Evolutionary conservation across 2,113 vertebrate species (phyloP).

Genomic region (Peromyscus maniculatus): DNA sequence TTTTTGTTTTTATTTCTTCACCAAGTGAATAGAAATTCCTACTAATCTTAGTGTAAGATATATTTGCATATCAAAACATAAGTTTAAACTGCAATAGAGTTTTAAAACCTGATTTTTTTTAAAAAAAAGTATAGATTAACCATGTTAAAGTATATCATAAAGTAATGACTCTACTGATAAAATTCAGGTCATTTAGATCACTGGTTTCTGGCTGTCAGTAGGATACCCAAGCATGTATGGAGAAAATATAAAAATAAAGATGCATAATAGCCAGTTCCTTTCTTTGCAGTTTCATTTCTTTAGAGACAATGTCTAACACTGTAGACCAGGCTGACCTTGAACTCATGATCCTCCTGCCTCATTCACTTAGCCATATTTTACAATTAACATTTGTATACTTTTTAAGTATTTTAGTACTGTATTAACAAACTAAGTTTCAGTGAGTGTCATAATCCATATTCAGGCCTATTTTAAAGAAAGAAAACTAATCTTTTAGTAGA

Average conservation of each 20-base stretch:
- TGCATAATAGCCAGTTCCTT: not conserved
- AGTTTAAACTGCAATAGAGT: not conserved
- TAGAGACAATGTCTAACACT: not conserved
- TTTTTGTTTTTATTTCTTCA: not conserved
- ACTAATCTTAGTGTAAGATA: not conserved
- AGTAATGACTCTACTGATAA: not conserved
- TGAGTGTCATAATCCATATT: not conserved
- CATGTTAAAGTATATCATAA: not conserved
- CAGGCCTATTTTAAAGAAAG: not conserved
- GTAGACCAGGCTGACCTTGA: not conserved
- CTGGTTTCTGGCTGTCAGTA: not conserved
- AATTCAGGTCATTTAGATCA: no score
- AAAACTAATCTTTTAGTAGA: not conserved
- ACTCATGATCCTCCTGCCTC: not conserved
- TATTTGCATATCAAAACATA: not conserved
- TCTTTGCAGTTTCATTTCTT: not conserved
- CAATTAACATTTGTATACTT: not conserved
- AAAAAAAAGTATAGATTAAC: not conserved
- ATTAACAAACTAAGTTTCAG: not conserved
- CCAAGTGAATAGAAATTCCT: not conserved
- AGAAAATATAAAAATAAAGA: not conserved
- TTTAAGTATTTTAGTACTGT: not conserved
- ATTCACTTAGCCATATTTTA: not conserved
- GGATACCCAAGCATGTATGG: not conserved
- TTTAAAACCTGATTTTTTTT: not conserved